These are phyloP conservation scores for Myotis daubentonii DNA, from an alignment of 2,797 vertebrate genomes.

Conservation along the genomic window DNA sequence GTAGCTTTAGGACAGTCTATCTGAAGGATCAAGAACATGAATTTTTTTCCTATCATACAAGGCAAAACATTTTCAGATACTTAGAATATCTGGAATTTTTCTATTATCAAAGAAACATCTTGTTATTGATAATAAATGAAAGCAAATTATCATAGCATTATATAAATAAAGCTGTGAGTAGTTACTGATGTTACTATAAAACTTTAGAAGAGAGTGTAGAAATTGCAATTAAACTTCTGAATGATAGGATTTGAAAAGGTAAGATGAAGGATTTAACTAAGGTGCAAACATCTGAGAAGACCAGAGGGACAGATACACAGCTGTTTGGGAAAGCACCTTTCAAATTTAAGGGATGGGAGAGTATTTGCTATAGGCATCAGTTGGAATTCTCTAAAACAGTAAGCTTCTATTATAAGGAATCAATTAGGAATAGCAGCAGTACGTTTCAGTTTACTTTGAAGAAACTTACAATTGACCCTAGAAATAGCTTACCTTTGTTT, in stretches of 20 bases:
- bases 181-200: slow-evolving; percentile 23
- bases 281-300: slow-evolving; percentile 38
- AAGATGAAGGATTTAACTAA: slow-evolving; percentile 53
- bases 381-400: background rate
- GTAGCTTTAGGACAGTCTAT: slow-evolving; percentile 2
- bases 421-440: slow-evolving; percentile 37
- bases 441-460: slow-evolving; percentile 49
- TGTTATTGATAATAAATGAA: slow-evolving; percentile 43
- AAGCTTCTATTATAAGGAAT: slow-evolving; percentile 52
- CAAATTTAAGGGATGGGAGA: background rate
- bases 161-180: slow-evolving; percentile 18
- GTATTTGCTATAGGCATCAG: slow-evolving; percentile 13
- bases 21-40: background rate
- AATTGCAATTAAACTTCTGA: slow-evolving; percentile 38
- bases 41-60: slow-evolving; percentile 10
- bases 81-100: slow-evolving; percentile 70
- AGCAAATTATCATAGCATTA: slow-evolving; percentile 44
- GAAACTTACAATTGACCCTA: slow-evolving; percentile 14
- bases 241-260: slow-evolving; percentile 33
- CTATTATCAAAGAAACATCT: slow-evolving; percentile 22
- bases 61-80: slow-evolving; percentile 15
- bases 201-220: slow-evolving; percentile 8
- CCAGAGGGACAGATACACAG: slow-evolving; percentile 30
- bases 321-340: slow-evolving; percentile 51
- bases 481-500: slow-evolving; percentile 39